phyloP scores from a whole-genome alignment of 2,797 vertebrate species.

The Margarornis squamiger region DNA sequence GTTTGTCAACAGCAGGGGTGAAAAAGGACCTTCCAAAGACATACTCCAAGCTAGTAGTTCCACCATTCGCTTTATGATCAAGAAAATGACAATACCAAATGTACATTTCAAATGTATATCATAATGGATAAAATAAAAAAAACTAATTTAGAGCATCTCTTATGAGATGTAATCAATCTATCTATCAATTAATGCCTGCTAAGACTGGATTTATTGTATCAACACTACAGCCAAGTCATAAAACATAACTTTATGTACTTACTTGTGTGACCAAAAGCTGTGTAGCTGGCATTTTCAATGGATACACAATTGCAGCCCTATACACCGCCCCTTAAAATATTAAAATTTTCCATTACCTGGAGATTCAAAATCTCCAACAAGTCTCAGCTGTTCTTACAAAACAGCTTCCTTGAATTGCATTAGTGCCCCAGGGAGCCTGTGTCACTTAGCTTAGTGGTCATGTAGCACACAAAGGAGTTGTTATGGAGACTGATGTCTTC shows the following conservation, averaged over 20 bases:
- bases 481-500: slow-evolving; percentile 66
- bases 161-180: not conserved
- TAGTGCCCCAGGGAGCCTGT: not conserved
- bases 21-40: not conserved
- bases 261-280: not conserved
- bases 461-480: slow-evolving; percentile 45
- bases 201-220: not conserved
- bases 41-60: not conserved
- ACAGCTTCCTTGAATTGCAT: not conserved
- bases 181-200: not conserved
- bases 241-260: not conserved
- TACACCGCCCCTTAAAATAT: not conserved
- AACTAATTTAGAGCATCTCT: not conserved
- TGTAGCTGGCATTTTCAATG: not conserved
- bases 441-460: not conserved
- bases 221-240: not conserved
- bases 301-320: not conserved
- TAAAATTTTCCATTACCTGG: not conserved
- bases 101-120: not conserved
- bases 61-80: not conserved
- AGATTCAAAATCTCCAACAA: not conserved
- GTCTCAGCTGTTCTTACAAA: not conserved
- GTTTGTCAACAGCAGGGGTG: not conserved
- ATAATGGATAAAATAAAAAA: not conserved
- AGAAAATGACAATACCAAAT: not conserved